Conservation (phyloP, 2,113 vertebrate genomes). For the Hystrix cristata region DNA sequence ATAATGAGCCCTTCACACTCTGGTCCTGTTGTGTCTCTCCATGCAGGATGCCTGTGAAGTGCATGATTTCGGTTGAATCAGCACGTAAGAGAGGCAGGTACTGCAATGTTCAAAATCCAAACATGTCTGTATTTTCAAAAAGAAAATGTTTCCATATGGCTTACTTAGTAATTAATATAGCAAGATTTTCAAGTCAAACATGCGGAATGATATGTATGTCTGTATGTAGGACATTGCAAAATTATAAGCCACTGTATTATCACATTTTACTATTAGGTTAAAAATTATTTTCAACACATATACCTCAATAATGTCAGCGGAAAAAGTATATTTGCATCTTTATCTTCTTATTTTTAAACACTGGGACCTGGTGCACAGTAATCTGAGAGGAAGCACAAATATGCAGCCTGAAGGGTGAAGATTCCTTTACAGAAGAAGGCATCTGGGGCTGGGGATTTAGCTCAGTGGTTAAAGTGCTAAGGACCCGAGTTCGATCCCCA, state of each 20-base stretch:
- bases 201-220: neutral
- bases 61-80: neutral
- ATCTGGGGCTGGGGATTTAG: too few relatives aligned
- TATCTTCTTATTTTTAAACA: neutral
- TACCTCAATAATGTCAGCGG: neutral
- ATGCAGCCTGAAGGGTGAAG: too few relatives aligned
- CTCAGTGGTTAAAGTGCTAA: too few relatives aligned
- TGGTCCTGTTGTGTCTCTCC: neutral
- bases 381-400: neutral
- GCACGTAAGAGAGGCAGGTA: neutral
- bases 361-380: neutral
- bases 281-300: neutral
- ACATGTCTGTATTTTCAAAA: neutral
- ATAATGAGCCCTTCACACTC: fast-evolving
- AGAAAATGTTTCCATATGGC: neutral
- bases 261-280: neutral
- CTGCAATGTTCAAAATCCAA: neutral
- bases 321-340: too few relatives aligned
- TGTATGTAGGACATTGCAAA: neutral
- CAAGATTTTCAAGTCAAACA: too few relatives aligned
- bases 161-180: neutral
- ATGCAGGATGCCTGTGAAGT: fast-evolving
- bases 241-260: neutral
- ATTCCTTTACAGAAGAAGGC: fast-evolving
- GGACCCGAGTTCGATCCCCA: too few relatives aligned